Evolutionary conservation across 2,797 vertebrate species (phyloP).

Genomic region (Phataginus tetradactyla): DNA sequence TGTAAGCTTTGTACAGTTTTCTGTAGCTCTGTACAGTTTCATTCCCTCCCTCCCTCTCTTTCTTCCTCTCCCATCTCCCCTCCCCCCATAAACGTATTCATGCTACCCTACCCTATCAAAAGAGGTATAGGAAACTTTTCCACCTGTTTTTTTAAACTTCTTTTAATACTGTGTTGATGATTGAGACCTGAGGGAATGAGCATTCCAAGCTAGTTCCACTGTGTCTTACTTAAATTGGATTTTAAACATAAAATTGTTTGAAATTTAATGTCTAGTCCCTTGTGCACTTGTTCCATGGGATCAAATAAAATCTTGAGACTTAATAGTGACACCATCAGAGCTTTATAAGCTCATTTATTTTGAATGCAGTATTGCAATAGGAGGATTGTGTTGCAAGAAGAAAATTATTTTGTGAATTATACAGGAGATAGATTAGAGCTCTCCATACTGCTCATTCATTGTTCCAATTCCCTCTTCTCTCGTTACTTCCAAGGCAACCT

Average conservation of each 20-base stretch:
- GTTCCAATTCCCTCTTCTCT: constrained; percentile 9
- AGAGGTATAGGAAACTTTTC: not conserved
- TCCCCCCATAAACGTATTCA: not conserved
- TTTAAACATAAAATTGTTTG: constrained; percentile 51
- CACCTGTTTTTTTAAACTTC: not conserved
- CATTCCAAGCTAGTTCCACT: not conserved
- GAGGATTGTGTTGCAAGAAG: constrained; percentile 38
- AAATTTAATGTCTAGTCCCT: constrained; percentile 13
- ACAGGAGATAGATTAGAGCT: not conserved
- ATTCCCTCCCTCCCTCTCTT: too few relatives aligned
- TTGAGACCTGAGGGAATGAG: not conserved
- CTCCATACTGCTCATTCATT: constrained; percentile 40
- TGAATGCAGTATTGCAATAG: constrained; percentile 10
- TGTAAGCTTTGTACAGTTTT: not conserved
- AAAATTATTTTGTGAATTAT: constrained; percentile 59
- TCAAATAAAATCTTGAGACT: constrained; percentile 1
- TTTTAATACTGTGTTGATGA: constrained; percentile 7
- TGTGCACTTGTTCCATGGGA: constrained; percentile 23
- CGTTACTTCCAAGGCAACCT: not conserved
- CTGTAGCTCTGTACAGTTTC: too few relatives aligned
- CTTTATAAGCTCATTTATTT: constrained; percentile 41
- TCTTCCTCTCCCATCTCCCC: not conserved
- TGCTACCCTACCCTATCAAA: not conserved
- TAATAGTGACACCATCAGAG: not conserved
- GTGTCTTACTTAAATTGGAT: constrained; percentile 13